These are phyloP conservation scores for Glomeris maerens DNA, from an alignment of 1,140 invertebrate genomes.

Conservation along the genomic window DNA sequence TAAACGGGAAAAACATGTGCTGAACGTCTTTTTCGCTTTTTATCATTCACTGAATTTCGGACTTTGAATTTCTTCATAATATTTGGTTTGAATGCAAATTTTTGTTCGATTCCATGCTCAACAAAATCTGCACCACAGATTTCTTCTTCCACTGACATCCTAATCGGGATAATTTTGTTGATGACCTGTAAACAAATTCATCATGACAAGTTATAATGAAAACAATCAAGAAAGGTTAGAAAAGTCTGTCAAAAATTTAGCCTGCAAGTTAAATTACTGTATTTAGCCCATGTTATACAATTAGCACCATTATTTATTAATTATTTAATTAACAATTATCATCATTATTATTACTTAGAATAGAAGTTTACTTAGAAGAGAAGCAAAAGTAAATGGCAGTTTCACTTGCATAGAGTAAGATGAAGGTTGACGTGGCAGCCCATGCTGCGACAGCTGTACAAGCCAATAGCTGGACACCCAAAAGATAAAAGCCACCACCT, in stretches of 20 bases:
- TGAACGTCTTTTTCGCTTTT: too few relatives aligned
- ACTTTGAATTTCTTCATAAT: too few relatives aligned
- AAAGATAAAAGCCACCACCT: slow-evolving; percentile 71
- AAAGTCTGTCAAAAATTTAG: neutral
- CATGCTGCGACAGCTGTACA: slow-evolving; percentile 52
- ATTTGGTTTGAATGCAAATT: too few relatives aligned
- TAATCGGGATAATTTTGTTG: slow-evolving; percentile 59
- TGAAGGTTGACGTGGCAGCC: slow-evolving; percentile 51
- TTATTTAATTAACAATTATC: slow-evolving; percentile 12
- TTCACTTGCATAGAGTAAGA: slow-evolving; percentile 36
- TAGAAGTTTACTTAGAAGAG: neutral
- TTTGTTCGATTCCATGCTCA: too few relatives aligned
- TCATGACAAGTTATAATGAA: neutral
- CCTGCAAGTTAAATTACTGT: neutral
- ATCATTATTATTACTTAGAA: neutral
- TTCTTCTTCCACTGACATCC: slow-evolving; percentile 69
- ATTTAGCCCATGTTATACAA: too few relatives aligned
- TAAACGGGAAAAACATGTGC: too few relatives aligned
- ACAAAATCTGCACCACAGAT: slow-evolving; percentile 74
- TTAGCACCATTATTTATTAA: too few relatives aligned
- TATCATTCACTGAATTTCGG: too few relatives aligned
- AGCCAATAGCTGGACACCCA: slow-evolving; percentile 60
- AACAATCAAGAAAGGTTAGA: neutral
- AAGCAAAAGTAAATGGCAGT: neutral
- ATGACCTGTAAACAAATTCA: slow-evolving; percentile 39